phyloP scores from a whole-genome alignment of 2,113 vertebrate species.

The Chauna torquata region DNA sequence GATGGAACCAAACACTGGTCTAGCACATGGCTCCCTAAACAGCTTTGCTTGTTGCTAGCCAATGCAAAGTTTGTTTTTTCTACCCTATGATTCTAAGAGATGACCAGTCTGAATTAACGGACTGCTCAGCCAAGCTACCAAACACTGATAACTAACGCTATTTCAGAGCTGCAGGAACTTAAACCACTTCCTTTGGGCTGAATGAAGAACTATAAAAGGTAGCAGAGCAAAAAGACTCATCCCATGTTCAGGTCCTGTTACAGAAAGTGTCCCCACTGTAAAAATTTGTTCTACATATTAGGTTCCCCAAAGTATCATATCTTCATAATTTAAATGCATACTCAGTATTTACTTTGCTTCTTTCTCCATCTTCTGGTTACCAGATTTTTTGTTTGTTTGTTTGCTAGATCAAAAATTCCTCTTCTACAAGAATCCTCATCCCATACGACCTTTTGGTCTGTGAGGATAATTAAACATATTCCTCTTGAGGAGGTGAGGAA shows the following conservation, averaged over 20 bases:
- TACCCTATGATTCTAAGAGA: not conserved
- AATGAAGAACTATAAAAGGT: not conserved
- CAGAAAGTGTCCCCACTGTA: not conserved
- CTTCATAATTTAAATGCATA: not conserved
- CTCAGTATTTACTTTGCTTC: not conserved
- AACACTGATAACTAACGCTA: not conserved
- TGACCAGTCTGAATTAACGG: not conserved
- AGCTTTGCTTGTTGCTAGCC: not conserved
- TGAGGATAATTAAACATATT: not conserved
- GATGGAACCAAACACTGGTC: not conserved
- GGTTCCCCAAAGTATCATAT: not conserved
- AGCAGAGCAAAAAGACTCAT: not conserved
- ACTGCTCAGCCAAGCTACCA: not conserved
- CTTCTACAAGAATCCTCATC: not conserved
- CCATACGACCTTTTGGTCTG: not conserved
- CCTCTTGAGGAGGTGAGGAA: not conserved
- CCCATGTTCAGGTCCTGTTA: not conserved
- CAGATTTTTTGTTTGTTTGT: not conserved
- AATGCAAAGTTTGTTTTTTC: not conserved
- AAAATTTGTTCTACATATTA: not conserved
- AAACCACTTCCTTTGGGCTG: not conserved
- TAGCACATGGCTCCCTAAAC: not conserved
- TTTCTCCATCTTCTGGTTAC: not conserved
- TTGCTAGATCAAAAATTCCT: not conserved
- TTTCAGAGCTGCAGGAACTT: not conserved